A percentile compares a stretch with the other conserved stretches of the same genome.
These are phyloP conservation scores for Engraulis encrasicolus DNA, from an alignment of 2,113 vertebrate species.

Conservation along the genomic window DNA sequence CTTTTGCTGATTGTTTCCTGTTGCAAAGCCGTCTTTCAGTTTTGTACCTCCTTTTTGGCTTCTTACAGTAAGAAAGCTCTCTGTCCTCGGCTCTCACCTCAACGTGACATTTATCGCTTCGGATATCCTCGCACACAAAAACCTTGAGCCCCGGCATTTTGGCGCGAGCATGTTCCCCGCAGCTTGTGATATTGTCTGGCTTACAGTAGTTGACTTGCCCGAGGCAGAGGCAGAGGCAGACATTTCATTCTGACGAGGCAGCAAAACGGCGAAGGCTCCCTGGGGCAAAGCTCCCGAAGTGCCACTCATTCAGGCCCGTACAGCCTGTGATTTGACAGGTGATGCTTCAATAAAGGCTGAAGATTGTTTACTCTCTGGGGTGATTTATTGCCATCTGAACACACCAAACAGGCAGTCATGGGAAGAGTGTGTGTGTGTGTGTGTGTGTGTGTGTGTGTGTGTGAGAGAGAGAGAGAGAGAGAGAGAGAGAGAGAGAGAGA, in stretches of 20 bases:
- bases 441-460: too few relatives aligned
- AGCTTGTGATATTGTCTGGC: not conserved
- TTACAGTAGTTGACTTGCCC: not conserved
- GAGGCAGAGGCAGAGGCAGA: not conserved
- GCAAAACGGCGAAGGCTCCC: not conserved
- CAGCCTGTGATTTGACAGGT: not conserved
- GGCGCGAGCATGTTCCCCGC: not conserved
- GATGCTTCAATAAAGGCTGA: not conserved
- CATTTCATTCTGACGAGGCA: not conserved
- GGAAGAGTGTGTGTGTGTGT: too few relatives aligned
- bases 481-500: not conserved
- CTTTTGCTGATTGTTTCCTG: not conserved
- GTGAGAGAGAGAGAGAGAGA: not conserved
- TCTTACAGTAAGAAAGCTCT: not conserved
- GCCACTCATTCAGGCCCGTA: not conserved
- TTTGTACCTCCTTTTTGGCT: not conserved
- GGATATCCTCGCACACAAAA: not conserved
- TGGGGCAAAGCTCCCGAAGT: not conserved
- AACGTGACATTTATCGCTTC: not conserved
- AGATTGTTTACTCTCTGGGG: constrained; percentile 4
- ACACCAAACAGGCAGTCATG: not conserved
- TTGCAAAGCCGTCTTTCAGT: not conserved
- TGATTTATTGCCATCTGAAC: not conserved
- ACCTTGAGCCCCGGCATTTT: not conserved
- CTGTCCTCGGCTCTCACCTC: not conserved